These are phyloP conservation scores for Dasypolia templi DNA, from an alignment of 2,888 invertebrate genomes.

Conservation along the genomic window DNA sequence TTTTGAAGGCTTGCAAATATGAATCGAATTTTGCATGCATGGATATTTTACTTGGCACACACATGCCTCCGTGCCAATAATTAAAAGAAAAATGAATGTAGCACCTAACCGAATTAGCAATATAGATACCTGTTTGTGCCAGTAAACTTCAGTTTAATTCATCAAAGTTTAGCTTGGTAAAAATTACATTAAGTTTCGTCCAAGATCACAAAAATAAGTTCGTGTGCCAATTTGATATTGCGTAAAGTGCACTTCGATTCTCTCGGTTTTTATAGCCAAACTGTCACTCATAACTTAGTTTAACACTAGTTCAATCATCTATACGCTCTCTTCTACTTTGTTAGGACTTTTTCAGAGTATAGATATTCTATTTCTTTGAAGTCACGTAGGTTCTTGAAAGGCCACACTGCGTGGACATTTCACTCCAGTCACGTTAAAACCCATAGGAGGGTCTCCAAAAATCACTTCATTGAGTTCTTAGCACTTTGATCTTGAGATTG, in stretches of 20 bases:
- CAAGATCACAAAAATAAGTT: slow-evolving; percentile 16
- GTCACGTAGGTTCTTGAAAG: slow-evolving; percentile 43
- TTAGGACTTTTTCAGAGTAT: slow-evolving; percentile 20
- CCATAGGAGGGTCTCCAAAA: slow-evolving; percentile 8
- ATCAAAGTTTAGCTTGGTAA: not conserved
- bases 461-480: slow-evolving; percentile 19
- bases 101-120: not conserved
- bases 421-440: slow-evolving; percentile 39
- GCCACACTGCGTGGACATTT: slow-evolving; percentile 42
- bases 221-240: slow-evolving; percentile 36
- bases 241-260: slow-evolving; percentile 31
- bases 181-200: slow-evolving; percentile 10
- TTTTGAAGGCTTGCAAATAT: slow-evolving; percentile 42
- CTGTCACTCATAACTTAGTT: slow-evolving; percentile 42
- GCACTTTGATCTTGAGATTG: slow-evolving; percentile 29
- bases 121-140: not conserved
- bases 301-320: slow-evolving; percentile 46
- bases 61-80: not conserved
- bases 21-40: slow-evolving; percentile 29
- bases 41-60: slow-evolving; percentile 14
- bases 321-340: slow-evolving; percentile 32
- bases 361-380: slow-evolving; percentile 25
- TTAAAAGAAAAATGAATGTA: not conserved
- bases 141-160: slow-evolving; percentile 9
- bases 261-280: slow-evolving; percentile 31